These are phyloP conservation scores for Apodemia zela DNA, from an alignment of 2,888 invertebrate genomes.

Conservation along the genomic window DNA sequence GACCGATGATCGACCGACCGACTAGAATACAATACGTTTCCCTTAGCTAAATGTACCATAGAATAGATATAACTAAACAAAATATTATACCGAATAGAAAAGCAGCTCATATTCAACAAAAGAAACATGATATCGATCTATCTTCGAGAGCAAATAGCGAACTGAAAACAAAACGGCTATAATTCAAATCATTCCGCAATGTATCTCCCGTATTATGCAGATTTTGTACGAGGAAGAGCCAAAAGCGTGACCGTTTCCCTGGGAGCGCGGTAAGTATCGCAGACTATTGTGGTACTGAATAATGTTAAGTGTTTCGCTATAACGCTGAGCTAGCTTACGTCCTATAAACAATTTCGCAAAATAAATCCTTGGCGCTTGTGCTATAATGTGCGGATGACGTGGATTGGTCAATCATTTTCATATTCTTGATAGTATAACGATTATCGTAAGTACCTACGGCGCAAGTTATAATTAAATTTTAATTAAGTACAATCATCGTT, in stretches of 20 bases:
- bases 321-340: constrained; percentile 45
- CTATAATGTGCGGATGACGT: constrained; percentile 32
- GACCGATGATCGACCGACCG: no score
- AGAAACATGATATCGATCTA: constrained; percentile 22
- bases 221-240: constrained; percentile 50
- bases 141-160: constrained; percentile 14
- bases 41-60: no score
- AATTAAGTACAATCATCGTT: not conserved
- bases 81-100: no score
- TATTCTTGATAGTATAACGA: not conserved
- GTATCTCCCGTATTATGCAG: constrained; percentile 59
- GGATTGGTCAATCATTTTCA: constrained; percentile 36
- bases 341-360: constrained; percentile 68
- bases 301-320: constrained; percentile 63
- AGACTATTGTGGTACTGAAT: constrained; percentile 59
- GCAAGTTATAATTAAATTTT: no score
- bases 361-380: constrained; percentile 56
- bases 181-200: constrained; percentile 45
- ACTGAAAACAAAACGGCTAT: constrained; percentile 24
- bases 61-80: no score
- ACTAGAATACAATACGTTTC: no score
- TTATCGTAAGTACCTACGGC: no score
- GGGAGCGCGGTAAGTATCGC: constrained; percentile 48
- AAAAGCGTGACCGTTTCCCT: constrained; percentile 62
- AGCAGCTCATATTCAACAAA: constrained; percentile 11